Conservation (phyloP, 2,888 invertebrate genomes). For the Chesias legatella region DNA sequence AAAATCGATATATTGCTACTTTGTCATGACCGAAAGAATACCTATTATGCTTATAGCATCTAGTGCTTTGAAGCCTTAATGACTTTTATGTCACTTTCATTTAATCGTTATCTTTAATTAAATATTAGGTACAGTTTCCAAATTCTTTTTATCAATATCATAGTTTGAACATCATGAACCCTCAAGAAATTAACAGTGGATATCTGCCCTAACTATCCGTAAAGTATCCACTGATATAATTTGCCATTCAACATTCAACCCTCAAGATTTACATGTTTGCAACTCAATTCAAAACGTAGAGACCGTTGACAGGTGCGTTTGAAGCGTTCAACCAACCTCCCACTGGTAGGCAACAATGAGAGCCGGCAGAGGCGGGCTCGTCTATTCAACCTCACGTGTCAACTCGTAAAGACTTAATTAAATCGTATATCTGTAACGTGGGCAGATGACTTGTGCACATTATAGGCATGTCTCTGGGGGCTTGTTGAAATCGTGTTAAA, state of each 20-base stretch:
- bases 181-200: conserved; percentile 7
- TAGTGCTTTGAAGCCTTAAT: too few species aligned
- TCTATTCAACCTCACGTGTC: conserved; percentile 67
- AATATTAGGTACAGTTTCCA: too few species aligned
- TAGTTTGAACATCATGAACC: too few species aligned
- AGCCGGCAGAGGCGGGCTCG: conserved; percentile 46
- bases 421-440: conserved; percentile 61
- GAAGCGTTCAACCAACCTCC: conserved; percentile 63
- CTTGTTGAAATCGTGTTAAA: conserved; percentile 28
- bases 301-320: conserved; percentile 69
- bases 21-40: too few species aligned
- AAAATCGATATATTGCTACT: too few species aligned
- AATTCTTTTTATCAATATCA: too few species aligned
- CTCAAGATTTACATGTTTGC: conserved; percentile 14
- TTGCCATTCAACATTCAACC: conserved; percentile 27
- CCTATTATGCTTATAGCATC: too few species aligned
- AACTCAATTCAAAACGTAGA: conserved; percentile 35
- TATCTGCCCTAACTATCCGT: conserved; percentile 3
- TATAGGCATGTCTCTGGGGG: conserved; percentile 34
- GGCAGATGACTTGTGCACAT: conserved; percentile 61
- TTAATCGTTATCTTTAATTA: too few species aligned
- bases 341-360: conserved; percentile 55
- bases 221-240: conserved; percentile 10
- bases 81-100: too few species aligned
- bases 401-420: conserved; percentile 71